Evolutionary conservation across 2,888 invertebrate species (phyloP), one percentile per base, ranked within the genome.

Genomic region (Acanthosepion lycidas): DNA sequence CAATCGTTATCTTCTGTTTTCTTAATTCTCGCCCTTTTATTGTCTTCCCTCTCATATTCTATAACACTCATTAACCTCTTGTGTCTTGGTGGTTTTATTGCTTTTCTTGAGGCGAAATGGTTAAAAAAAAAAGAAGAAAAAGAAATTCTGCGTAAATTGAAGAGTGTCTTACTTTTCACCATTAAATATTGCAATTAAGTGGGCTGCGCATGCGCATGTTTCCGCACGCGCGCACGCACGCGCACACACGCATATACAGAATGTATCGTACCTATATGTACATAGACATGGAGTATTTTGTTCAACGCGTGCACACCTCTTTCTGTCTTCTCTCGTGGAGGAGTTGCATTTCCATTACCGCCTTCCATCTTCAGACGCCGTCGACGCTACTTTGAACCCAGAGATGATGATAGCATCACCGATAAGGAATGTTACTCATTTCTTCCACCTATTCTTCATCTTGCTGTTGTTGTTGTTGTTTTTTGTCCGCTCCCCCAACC

Each of bases 181-280:
- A 42, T 42, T 42, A 42, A 42, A 42, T 42, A 42, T 42, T 42
- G 42, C 42, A 42, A 42, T 42, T 42, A 42, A 42, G 42, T 42
- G 42, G 42, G 42, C 42, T 42, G 42, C 42, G 42, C 42, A 42
- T 42, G 42, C 42, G 42, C 42, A 3, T 42, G 42, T 42, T 42
- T 42, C 2, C 42, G 42, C 33, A 33, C 33, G 53, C 48, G 78
- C 94, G 59, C 78, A 33, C 94, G 59, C 78, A 59, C 93, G 94
- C 91, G 59, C 94, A 94, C 94, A 94, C 94, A 94, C 94, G 49
- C 94, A 94, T 49, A 64, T 91, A 59, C 49, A n/a, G 33, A 26
- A 26, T 42, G 18, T 42, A 9, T 42, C 91, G 6, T 91, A 91
- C 51, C 28, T 26, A 64, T 64, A 64, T 28, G 64, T 28, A 64